Evolutionary conservation across 2,113 vertebrate genomes (phyloP).

Genomic region (Gavialis gangeticus): DNA sequence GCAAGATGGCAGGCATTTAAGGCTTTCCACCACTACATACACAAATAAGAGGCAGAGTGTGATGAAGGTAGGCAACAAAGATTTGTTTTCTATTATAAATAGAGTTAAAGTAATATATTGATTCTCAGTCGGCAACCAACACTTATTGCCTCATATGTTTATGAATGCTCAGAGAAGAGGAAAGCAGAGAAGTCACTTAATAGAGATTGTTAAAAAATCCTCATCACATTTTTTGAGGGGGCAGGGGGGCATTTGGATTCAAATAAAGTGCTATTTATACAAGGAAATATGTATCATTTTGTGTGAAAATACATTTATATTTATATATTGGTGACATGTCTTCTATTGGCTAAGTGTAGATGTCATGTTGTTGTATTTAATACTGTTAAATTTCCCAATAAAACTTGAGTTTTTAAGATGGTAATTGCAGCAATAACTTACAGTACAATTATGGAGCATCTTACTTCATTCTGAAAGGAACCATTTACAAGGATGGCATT

Average conservation of each 20-base stretch:
- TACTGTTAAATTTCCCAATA: background rate
- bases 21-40: background rate
- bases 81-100: background rate
- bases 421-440: background rate
- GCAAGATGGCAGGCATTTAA: background rate
- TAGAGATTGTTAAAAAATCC: background rate
- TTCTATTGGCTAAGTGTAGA: background rate
- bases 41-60: background rate
- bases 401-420: background rate
- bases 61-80: background rate
- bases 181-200: background rate
- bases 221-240: background rate
- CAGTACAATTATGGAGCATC: background rate
- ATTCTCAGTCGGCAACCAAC: background rate
- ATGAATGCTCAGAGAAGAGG: background rate
- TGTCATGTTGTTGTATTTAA: background rate
- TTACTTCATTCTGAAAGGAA: slow-evolving; percentile 6
- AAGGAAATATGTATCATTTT: background rate
- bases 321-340: background rate
- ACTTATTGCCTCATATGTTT: background rate
- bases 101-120: background rate
- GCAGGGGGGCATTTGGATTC: background rate
- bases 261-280: background rate
- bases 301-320: background rate
- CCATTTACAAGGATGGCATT: background rate